These are phyloP conservation scores for Cecidostiba fungosa DNA, from an alignment of 2,888 invertebrate species.

Conservation along the genomic window DNA sequence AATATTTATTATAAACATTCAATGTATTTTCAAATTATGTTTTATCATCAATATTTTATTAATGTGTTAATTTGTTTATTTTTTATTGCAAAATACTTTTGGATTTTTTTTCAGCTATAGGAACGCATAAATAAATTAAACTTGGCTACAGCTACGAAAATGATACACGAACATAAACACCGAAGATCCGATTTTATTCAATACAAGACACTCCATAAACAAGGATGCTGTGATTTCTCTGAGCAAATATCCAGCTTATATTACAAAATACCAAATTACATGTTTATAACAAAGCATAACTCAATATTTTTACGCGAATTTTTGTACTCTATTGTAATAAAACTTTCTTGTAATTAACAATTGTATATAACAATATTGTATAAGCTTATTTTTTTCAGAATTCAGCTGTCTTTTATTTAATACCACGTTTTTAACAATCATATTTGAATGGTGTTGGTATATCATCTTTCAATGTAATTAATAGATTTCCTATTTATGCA, in stretches of 20 bases:
- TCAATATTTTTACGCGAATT: background rate
- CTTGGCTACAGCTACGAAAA: no score
- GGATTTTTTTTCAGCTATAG: background rate
- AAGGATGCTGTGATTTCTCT: background rate
- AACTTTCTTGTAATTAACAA: background rate
- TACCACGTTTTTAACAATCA: background rate
- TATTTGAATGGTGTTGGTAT: slow-evolving; percentile 57
- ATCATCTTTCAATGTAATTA: slow-evolving; percentile 35
- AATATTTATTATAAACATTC: background rate
- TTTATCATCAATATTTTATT: background rate
- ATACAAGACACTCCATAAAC: background rate
- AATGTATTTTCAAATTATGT: background rate
- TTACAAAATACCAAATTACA: no score
- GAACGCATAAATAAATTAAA: background rate
- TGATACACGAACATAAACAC: background rate
- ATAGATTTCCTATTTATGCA: slow-evolving; percentile 15
- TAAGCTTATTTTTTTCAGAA: slow-evolving; percentile 3
- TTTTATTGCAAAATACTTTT: background rate
- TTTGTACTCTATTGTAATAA: background rate
- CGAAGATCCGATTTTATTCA: background rate
- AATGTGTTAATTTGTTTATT: background rate
- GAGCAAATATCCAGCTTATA: background rate
- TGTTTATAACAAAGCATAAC: background rate
- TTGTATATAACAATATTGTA: background rate
- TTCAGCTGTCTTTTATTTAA: background rate